phyloP scores from a whole-genome alignment of 2,888 invertebrate genomes.

The Ephialtes manifestator region DNA sequence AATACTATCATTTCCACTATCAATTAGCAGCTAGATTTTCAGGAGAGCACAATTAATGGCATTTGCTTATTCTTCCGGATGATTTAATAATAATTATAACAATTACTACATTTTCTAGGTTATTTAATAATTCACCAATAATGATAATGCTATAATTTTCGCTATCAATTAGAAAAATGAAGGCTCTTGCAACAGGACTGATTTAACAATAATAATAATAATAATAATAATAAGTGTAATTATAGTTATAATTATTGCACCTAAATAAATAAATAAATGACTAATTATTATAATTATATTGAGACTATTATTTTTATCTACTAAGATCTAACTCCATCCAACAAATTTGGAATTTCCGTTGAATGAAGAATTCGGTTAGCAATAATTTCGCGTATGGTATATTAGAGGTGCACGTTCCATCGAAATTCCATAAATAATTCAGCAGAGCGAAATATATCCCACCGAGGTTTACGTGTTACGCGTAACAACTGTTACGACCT shows the following conservation, averaged over 20 bases:
- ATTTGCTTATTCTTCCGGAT: not conserved
- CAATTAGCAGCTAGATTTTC: constrained; percentile 39
- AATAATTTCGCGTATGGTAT: constrained; percentile 36
- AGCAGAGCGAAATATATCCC: constrained; percentile 50
- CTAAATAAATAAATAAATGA: not conserved
- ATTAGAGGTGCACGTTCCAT: constrained; percentile 40
- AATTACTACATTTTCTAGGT: not conserved
- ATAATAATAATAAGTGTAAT: not conserved
- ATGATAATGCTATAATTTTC: not conserved
- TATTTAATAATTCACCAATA: not conserved
- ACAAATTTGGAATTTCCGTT: not conserved
- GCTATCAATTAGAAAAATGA: not conserved
- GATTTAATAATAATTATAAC: not conserved
- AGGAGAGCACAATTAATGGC: not conserved
- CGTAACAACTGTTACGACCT: constrained; percentile 65
- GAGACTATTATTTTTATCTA: not conserved
- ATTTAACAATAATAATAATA: not conserved
- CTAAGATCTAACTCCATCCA: not conserved
- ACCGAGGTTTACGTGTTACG: constrained; percentile 65
- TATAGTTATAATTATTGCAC: not conserved
- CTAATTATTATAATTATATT: not conserved
- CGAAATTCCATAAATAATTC: constrained; percentile 70
- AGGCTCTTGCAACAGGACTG: too few relatives aligned
- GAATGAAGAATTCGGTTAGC: constrained; percentile 19
- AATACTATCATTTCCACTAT: constrained; percentile 47